Evolutionary conservation across 2,888 invertebrate species (phyloP).

Genomic region (Fragum sueziense): DNA sequence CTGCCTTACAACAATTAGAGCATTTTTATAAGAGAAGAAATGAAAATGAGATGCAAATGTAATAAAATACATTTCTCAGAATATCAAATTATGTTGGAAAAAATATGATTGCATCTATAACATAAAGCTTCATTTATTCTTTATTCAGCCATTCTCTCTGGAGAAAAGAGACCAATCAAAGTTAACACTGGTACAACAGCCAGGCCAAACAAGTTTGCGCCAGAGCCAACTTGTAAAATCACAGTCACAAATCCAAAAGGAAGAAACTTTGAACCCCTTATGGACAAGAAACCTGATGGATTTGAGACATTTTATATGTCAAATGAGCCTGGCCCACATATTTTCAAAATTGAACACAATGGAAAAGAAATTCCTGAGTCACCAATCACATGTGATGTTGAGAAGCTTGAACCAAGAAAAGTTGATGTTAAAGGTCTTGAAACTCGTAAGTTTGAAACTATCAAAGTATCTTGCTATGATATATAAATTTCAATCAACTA

Average conservation of each 20-base stretch:
- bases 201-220: conserved; percentile 56
- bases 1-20: too few species aligned
- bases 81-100: too few species aligned
- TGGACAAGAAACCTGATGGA: conserved; percentile 89
- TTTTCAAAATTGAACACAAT: conserved; percentile 79
- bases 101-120: too few species aligned
- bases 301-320: conserved; percentile 84
- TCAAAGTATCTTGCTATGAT: too few species aligned
- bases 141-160: conserved; percentile 47
- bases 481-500: too few species aligned
- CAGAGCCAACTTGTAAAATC: conserved; percentile 86
- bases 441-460: conserved; percentile 89
- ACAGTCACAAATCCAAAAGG: conserved; percentile 61
- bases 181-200: conserved; percentile 45
- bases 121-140: too few species aligned
- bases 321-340: conserved; percentile 77
- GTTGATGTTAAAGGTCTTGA: conserved; percentile 93
- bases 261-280: conserved; percentile 66
- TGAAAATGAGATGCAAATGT: too few species aligned
- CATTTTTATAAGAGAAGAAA: too few species aligned
- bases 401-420: conserved; percentile 88
- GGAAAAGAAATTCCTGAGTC: conserved; percentile 79
- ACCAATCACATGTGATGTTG: conserved; percentile 79
- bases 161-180: conserved; percentile 49
- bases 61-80: too few species aligned